Base-by-base conservation (phyloP, 1,140 invertebrate genomes). In the Saccostrea glomerata region DNA sequence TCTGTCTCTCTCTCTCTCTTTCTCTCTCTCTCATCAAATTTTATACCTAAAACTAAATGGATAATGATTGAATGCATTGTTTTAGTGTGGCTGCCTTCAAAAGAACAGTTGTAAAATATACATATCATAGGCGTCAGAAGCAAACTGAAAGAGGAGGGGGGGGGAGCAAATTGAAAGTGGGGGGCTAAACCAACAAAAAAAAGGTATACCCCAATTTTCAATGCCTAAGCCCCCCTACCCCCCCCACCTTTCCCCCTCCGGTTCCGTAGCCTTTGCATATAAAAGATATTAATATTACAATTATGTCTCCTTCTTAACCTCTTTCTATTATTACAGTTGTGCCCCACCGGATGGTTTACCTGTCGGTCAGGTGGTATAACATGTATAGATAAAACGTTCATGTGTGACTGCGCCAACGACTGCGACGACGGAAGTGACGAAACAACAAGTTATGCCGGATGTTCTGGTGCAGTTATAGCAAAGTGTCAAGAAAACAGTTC, bases 371-470 rank as follows among this genome's bases (percentile, higher is more conserved):
- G 89, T 7, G 47, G 63, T 9, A 85, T 89, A 36, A 70, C 83
- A 0, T 89, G 89, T 73, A 87, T 89, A 20, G 82, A 87, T 13
- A 15, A 82, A 54, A 12, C 86, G 20, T 82, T 89, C 56, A 83
- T 66, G 54, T 89, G 89, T 87, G 89, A 89, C 63, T 89, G 89
- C 70, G 30, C 63, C 40, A 13, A n/a, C n/a, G 89, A 89, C 63
- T 89, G 89, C 82, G 86, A 89, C 17, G 89, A 89, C 73, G 89
- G 89, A 85, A 89, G 89, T 89, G 89, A 89, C 70, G 89, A 89
- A 85, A 66, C 83, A 15, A n/a, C 55, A 2, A 25, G 63, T 23
- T 89, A 89, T 66, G 89, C 89, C n/a, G 63, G 82, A 30, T 89
- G 89, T 87, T 82, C 84, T 60, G 23, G 85, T 12, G 30, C 56